A percentile compares a stretch with the other conserved stretches of the same genome.
phyloP scores from a whole-genome alignment of 2,113 vertebrate genomes.

The Atrichornis clamosus region DNA sequence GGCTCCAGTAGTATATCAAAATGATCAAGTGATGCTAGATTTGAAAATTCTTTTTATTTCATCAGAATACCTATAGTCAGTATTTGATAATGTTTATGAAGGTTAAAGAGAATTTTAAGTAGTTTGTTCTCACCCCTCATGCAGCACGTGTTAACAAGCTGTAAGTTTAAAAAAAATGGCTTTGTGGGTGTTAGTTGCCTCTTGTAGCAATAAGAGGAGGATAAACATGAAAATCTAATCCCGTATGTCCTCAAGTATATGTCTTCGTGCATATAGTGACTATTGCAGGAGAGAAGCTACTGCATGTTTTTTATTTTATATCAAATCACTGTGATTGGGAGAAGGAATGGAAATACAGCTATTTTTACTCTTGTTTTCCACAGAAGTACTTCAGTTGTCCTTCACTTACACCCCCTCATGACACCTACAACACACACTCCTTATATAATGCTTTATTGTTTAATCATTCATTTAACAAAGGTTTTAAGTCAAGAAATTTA shows the following conservation, averaged over 20 bases:
- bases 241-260: not conserved
- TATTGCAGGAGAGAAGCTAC: not conserved
- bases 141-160: not conserved
- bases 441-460: not conserved
- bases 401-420: not conserved
- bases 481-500: conserved; percentile 17
- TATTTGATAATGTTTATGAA: not conserved
- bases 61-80: not conserved
- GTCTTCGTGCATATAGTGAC: not conserved
- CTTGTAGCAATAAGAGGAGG: not conserved
- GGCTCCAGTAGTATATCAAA: rapidly evolving
- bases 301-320: not conserved
- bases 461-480: conserved; percentile 6
- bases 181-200: not conserved
- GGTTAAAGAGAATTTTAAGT: not conserved
- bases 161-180: not conserved
- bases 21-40: not conserved
- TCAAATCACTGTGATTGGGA: not conserved
- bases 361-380: conserved; percentile 21
- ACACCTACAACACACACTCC: not conserved
- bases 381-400: not conserved
- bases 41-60: not conserved
- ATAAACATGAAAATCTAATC: not conserved
- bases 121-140: not conserved
- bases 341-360: not conserved